Evolutionary conservation across 2,113 vertebrate species (phyloP).

Genomic region (Xerus inauris): DNA sequence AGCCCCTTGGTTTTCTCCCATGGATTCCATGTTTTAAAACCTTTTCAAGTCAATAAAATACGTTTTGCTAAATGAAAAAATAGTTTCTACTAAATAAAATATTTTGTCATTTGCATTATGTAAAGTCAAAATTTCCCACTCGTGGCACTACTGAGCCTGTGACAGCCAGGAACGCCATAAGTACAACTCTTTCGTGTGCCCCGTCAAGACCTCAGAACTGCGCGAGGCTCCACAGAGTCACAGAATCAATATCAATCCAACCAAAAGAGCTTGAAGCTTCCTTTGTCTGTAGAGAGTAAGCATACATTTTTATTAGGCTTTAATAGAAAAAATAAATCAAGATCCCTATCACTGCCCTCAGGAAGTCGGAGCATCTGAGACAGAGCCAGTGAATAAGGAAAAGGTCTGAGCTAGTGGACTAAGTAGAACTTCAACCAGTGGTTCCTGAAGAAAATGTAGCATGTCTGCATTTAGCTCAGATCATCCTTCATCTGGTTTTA

Average conservation of each 20-base stretch:
- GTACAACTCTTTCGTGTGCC: neutral
- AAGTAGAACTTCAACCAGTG: neutral
- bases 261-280: neutral
- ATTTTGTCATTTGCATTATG: neutral
- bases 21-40: neutral
- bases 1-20: neutral
- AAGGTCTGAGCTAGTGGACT: neutral
- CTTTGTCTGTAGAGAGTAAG: neutral
- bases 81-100: neutral
- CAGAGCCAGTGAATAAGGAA: neutral
- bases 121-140: neutral
- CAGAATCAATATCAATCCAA: neutral
- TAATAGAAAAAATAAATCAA: neutral
- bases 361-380: neutral
- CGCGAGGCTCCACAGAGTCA: neutral
- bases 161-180: neutral
- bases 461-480: neutral
- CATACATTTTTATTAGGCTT: neutral
- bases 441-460: neutral
- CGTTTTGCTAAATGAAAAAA: neutral
- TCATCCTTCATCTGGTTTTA: neutral
- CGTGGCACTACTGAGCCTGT: neutral
- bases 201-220: neutral
- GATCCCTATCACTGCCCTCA: neutral
- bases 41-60: neutral